Percentiles rank a stretch among this genome's conserved stretches.
phyloP scores from a whole-genome alignment of 2,797 vertebrate genomes.

The Malacoraja senta region DNA sequence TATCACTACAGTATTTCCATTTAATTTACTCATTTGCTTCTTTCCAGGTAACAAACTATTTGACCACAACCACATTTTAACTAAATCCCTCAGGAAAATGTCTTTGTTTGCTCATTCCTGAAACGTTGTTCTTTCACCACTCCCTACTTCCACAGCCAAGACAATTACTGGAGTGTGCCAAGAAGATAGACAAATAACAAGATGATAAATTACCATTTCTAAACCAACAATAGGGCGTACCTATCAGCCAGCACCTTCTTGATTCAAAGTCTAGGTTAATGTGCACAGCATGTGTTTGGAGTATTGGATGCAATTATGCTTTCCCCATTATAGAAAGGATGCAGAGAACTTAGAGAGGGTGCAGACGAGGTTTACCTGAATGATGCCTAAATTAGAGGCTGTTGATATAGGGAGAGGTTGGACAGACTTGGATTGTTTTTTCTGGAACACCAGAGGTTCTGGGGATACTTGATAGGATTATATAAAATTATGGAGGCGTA shows the following conservation, averaged over 20 bases:
- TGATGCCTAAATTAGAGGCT: too few relatives aligned
- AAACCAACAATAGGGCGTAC: background rate
- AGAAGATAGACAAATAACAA: background rate
- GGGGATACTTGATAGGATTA: too few relatives aligned
- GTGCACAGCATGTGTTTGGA: background rate
- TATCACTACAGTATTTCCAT: background rate
- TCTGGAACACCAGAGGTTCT: too few relatives aligned
- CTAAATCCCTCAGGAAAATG: background rate
- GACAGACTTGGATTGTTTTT: too few relatives aligned
- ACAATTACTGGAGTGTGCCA: background rate
- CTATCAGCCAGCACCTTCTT: background rate
- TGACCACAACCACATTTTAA: background rate
- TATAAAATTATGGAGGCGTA: too few relatives aligned
- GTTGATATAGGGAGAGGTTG: too few relatives aligned
- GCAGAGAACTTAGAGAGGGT: too few relatives aligned
- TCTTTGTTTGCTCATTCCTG: background rate
- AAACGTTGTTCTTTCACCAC: background rate
- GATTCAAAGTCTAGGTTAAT: background rate
- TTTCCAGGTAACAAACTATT: background rate
- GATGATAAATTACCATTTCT: background rate
- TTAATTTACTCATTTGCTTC: background rate
- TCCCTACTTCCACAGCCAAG: background rate
- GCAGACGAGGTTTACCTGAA: too few relatives aligned
- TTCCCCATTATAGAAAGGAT: too few relatives aligned
- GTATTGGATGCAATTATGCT: too few relatives aligned